These are phyloP conservation scores for Sternarchorhynchus goeldii DNA, from an alignment of 2,797 vertebrate species.

Conservation along the genomic window DNA sequence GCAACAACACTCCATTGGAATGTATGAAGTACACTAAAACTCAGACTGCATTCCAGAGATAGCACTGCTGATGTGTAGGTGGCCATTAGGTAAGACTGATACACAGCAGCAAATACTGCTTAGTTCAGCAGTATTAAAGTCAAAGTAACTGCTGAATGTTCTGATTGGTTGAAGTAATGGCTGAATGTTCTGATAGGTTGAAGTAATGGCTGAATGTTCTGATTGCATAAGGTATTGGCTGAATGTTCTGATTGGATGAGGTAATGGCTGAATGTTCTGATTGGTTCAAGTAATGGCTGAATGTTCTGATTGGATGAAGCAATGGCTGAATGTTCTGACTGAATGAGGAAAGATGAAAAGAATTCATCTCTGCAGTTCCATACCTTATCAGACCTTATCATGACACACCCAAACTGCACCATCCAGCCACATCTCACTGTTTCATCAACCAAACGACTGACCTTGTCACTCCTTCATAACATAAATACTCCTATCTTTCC, in stretches of 20 bases:
- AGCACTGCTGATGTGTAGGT: conserved; percentile 8
- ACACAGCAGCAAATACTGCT: conserved; percentile 29
- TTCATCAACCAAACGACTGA: neutral
- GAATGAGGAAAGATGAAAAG: neutral
- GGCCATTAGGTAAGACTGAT: conserved; percentile 26
- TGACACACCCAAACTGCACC: conserved; percentile 3
- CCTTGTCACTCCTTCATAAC: neutral
- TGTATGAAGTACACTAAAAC: conserved; percentile 39
- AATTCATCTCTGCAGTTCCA: neutral
- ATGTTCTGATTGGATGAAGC: no score
- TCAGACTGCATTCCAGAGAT: conserved; percentile 22
- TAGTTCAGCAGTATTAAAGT: no score
- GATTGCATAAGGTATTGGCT: no score
- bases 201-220: no score
- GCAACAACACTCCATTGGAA: conserved; percentile 32
- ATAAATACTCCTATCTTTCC: neutral
- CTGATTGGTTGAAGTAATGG: no score
- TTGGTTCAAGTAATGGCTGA: neutral
- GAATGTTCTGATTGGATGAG: no score
- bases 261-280: no score
- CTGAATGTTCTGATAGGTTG: no score
- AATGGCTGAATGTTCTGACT: neutral
- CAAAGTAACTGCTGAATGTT: no score
- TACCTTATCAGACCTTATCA: neutral
- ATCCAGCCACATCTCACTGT: neutral